Conservation (phyloP, 2,888 invertebrate genomes). For the Octonoba sinensis region DNA sequence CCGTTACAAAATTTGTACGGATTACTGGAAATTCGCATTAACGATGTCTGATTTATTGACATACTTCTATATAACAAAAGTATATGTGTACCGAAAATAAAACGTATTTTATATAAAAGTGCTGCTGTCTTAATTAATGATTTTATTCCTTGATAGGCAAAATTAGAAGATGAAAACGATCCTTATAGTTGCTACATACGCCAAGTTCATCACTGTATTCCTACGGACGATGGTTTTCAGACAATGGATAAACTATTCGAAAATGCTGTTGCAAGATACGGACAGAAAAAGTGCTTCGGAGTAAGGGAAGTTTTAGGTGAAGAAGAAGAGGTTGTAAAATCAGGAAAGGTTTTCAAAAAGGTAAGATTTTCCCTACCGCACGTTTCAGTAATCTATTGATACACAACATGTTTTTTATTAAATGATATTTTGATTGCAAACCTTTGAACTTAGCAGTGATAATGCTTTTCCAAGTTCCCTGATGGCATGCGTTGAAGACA, state of each 20-base stretch:
- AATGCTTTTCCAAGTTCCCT: no score
- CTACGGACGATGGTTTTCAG: constrained; percentile 30
- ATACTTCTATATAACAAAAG: no score
- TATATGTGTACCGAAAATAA: no score
- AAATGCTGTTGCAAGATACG: constrained; percentile 82
- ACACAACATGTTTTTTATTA: no score
- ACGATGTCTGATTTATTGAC: no score
- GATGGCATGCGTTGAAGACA: no score
- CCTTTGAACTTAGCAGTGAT: no score
- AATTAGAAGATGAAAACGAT: constrained; percentile 51
- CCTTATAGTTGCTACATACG: constrained; percentile 60
- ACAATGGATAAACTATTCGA: constrained; percentile 79
- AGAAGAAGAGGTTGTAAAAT: constrained; percentile 93
- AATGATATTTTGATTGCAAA: no score
- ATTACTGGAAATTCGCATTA: no score
- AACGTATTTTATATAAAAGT: no score
- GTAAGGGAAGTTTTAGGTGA: constrained; percentile 91
- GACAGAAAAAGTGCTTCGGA: constrained; percentile 84
- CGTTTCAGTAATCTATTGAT: not conserved
- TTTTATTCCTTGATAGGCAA: constrained; percentile 14
- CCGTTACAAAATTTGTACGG: no score
- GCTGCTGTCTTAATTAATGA: no score
- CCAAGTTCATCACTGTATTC: constrained; percentile 4
- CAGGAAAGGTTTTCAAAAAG: constrained; percentile 96
- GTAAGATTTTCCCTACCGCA: constrained; percentile 71